Conservation (phyloP, 2,113 vertebrate species). For the Larimichthys crocea region DNA sequence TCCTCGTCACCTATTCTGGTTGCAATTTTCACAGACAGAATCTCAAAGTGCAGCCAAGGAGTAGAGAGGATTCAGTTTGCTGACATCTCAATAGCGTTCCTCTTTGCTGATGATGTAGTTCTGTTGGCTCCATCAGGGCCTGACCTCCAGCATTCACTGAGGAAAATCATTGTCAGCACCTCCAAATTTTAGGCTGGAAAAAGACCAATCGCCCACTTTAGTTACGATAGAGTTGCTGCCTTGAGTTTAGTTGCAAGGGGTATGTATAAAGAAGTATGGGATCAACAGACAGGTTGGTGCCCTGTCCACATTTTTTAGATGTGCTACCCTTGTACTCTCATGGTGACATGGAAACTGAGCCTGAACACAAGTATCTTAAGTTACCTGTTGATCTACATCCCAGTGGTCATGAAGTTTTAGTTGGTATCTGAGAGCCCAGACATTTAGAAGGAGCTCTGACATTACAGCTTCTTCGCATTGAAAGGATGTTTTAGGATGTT, state of each 20-base stretch:
- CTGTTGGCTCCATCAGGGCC: conserved; percentile 19
- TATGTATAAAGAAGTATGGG: neutral
- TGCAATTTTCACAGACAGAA: neutral
- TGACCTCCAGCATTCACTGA: neutral
- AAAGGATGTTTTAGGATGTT: neutral
- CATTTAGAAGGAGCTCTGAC: neutral
- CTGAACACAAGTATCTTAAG: neutral
- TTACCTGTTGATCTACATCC: conserved; percentile 2
- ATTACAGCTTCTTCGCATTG: neutral
- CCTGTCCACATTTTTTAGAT: conserved; percentile 2
- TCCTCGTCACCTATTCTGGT: neutral
- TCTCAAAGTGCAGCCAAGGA: conserved; percentile 1
- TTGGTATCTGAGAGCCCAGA: neutral
- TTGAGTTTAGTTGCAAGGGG: neutral
- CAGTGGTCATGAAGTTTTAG: neutral
- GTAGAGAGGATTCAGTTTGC: conserved; percentile 7
- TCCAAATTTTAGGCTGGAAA: neutral
- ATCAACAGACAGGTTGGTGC: conserved; percentile 9
- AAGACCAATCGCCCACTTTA: neutral
- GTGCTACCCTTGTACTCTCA: conserved; percentile 3
- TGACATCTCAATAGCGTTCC: neutral
- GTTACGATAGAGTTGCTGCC: neutral
- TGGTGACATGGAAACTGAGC: neutral
- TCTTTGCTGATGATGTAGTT: neutral
- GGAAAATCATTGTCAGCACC: neutral